Base-by-base conservation (phyloP, 2,888 invertebrate species). In the Zelleria hepariella region DNA sequence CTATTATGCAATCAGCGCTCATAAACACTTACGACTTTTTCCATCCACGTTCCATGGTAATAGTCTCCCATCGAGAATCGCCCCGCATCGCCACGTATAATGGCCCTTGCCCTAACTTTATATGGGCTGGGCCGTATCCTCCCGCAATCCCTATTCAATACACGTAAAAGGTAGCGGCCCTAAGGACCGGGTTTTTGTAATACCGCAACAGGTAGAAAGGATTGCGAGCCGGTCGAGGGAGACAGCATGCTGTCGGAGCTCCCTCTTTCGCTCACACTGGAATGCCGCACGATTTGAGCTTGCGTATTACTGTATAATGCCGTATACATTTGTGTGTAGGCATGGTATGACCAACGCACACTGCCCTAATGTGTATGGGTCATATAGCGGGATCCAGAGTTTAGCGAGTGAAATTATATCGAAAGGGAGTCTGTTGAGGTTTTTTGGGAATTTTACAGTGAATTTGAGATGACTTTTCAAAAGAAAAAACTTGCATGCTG, bases 201-300 rank as follows among this genome's bases (percentile, higher is more conserved):
- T 86, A 83, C 81, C 81, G 86, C 86, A 86, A 87, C 88, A 88
- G 88, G 88, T 88, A 88, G 87, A 86, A 87, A 87, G 87, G 88
- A 87, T 88, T 87, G 87, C 85, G 82, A 82, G 80, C 68, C 70
- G 59, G 63, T 61, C 69, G 82, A 85, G 75, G 65, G 85, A 77
- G 83, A 84, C 64, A 65, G 70, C 69, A 68, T 65, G 70, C 72
- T 67, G 51, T 68, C 69, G 66, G 75, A 79, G 85, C 77, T 83
- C 68, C 74, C 86, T 81, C 65, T 67, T 66, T 69, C 63, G 75
- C 73, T 70, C 72, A 73, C 85, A 76, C 78, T 84, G 87, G 88
- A 88, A 88, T 88, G 87, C 88, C 85, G 86, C 85, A 86, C 85
- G 88, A 86, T 87, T 86, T 85, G 84, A 81, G 86, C 80, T 81